Conservation (phyloP, 2,888 invertebrate genomes). For the Halictus quadricinctus region DNA sequence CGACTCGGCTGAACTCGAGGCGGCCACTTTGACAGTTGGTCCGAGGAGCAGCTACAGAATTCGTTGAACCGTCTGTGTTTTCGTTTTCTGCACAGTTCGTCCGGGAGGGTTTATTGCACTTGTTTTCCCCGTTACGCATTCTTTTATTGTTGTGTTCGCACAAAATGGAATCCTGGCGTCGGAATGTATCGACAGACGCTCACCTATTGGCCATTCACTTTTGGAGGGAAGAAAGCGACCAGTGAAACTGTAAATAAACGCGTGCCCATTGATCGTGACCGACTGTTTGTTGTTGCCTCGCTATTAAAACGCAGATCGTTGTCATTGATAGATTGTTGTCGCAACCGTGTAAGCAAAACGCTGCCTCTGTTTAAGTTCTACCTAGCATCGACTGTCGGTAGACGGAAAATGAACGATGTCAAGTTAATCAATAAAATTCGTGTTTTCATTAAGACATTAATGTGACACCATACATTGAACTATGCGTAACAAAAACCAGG, state of each 20-base stretch:
- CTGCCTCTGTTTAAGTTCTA: constrained; percentile 2
- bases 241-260: constrained; percentile 45
- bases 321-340: neutral
- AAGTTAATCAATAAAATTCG: constrained; percentile 62
- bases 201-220: constrained; percentile 31
- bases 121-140: neutral
- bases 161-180: constrained; percentile 1
- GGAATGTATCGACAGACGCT: constrained; percentile 15
- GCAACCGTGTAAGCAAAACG: neutral
- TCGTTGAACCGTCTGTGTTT: constrained; percentile 38
- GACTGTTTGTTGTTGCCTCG: constrained; percentile 1
- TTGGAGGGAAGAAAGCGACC: constrained; percentile 50
- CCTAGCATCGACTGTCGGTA: neutral
- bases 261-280: constrained; percentile 28
- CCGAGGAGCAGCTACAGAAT: constrained; percentile 20
- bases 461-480: constrained; percentile 24
- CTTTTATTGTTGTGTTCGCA: neutral
- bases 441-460: constrained; percentile 45
- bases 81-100: constrained; percentile 12
- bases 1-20: constrained; percentile 5
- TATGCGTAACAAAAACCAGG: neutral
- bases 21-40: constrained; percentile 34
- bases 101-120: constrained; percentile 1
- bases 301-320: neutral
- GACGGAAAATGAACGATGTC: constrained; percentile 27